Conservation (phyloP, 2,888 invertebrate genomes). For the Hyles lineata region DNA sequence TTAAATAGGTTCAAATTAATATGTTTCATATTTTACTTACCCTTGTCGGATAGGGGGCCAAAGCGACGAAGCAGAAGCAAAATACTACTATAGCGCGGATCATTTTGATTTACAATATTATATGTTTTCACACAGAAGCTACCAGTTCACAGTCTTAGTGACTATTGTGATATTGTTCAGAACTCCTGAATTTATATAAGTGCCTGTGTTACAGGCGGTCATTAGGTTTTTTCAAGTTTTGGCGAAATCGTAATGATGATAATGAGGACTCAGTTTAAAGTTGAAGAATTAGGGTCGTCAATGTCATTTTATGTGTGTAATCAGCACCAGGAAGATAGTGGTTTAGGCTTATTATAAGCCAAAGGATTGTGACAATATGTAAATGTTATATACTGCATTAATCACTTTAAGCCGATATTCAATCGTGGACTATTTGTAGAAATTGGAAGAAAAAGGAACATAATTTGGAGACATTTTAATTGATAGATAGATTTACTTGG, state of each 20-base stretch:
- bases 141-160: conserved; percentile 34
- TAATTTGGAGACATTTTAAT: too few relatives aligned
- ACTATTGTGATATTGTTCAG: conserved; percentile 37
- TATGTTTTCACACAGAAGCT: conserved; percentile 19
- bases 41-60: conserved; percentile 49
- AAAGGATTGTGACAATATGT: background rate
- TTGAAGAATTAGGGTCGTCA: conserved; percentile 24
- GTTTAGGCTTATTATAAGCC: background rate
- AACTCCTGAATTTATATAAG: conserved; percentile 48
- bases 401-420: background rate
- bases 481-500: too few relatives aligned
- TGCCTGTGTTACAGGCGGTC: conserved; percentile 32
- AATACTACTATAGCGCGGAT: conserved; percentile 46
- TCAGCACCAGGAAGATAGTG: conserved; percentile 10
- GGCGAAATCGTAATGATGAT: conserved; percentile 12
- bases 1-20: too few relatives aligned
- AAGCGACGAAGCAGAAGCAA: conserved; percentile 49
- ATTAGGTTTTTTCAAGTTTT: conserved; percentile 33
- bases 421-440: too few relatives aligned
- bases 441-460: too few relatives aligned
- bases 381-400: background rate
- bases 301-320: conserved; percentile 17
- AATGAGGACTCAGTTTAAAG: conserved; percentile 20
- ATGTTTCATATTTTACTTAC: conserved; percentile 48
- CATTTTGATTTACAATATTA: conserved; percentile 53